Conservation (phyloP, 2,888 invertebrate species). For the Aspidapion aeneum region DNA sequence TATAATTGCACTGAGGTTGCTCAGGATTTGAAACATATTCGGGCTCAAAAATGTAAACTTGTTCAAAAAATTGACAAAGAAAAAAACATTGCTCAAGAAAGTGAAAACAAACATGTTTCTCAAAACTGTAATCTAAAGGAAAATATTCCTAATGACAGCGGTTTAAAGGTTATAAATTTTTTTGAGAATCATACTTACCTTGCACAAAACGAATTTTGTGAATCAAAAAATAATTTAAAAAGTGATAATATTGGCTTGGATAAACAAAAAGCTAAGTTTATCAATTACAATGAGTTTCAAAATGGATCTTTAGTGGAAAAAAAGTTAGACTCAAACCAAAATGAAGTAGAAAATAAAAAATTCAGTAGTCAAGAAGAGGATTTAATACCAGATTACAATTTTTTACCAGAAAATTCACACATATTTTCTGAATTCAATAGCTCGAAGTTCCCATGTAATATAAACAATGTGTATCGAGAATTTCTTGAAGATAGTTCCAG, state of each 20-base stretch:
- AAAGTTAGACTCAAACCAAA: constrained; percentile 28
- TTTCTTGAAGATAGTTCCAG: constrained; percentile 33
- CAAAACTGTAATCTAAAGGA: not conserved
- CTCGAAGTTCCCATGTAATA: constrained; percentile 33
- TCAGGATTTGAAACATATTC: not conserved
- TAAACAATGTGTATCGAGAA: constrained; percentile 42
- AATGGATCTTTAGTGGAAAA: constrained; percentile 3
- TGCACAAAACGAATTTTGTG: too few relatives aligned
- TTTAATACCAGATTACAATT: not conserved
- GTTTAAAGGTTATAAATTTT: not conserved
- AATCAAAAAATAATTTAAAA: not conserved
- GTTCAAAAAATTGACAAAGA: not conserved
- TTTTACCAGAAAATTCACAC: constrained; percentile 25
- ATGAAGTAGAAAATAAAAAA: constrained; percentile 22
- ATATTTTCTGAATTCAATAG: constrained; percentile 43
- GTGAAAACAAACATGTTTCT: not conserved
- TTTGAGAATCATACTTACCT: not conserved
- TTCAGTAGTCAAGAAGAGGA: constrained; percentile 20
- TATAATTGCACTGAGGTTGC: not conserved
- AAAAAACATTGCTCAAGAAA: not conserved
- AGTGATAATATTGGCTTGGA: constrained; percentile 1
- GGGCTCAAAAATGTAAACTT: not conserved
- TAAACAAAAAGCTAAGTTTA: too few relatives aligned
- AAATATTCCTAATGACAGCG: too few relatives aligned
- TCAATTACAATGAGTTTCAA: constrained; percentile 14